A percentile compares a stretch with the other conserved stretches of the same genome.
These are phyloP conservation scores for Trididemnum nubilum DNA, from an alignment of 23 tunicate species.

Conservation along the genomic window DNA sequence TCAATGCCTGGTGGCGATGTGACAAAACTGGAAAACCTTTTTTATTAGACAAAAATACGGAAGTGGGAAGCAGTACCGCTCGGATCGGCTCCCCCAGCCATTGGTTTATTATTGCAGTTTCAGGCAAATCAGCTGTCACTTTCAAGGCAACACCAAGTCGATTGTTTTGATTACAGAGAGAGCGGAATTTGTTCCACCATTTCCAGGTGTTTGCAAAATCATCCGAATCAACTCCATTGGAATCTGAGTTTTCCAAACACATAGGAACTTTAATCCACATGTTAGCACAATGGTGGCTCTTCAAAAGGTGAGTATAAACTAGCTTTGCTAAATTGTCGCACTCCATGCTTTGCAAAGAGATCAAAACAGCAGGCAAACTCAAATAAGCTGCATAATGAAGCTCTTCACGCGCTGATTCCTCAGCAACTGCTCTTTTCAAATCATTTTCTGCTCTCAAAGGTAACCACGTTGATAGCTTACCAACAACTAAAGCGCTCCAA, in stretches of 20 bases:
- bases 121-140: slow-evolving; percentile 77
- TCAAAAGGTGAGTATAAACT: slow-evolving; percentile 53
- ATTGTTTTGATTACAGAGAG: slow-evolving; percentile 60
- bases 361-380: slow-evolving; percentile 71
- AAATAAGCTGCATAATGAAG: slow-evolving; percentile 70
- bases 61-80: slow-evolving; percentile 53
- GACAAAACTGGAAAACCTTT: slow-evolving; percentile 94
- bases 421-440: slow-evolving; percentile 31
- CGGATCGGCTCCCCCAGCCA: slow-evolving; percentile 95
- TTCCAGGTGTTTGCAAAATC: slow-evolving; percentile 45
- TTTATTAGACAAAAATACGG: slow-evolving; percentile 65
- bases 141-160: slow-evolving; percentile 66
- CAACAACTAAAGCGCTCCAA: slow-evolving; percentile 80
- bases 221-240: slow-evolving; percentile 17
- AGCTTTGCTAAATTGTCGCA: slow-evolving; percentile 64
- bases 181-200: slow-evolving; percentile 90
- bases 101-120: slow-evolving; percentile 39
- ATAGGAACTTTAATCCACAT: slow-evolving; percentile 77
- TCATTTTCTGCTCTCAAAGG: slow-evolving; percentile 16
- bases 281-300: slow-evolving; percentile 52
- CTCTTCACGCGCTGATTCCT: slow-evolving; percentile 46
- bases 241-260: not conserved
- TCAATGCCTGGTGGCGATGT: slow-evolving; percentile 73
- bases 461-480: slow-evolving; percentile 64
- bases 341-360: slow-evolving; percentile 37